Evolutionary conservation across 2,888 invertebrate species (phyloP).

Genomic region (Malthinus seriepunctatus): DNA sequence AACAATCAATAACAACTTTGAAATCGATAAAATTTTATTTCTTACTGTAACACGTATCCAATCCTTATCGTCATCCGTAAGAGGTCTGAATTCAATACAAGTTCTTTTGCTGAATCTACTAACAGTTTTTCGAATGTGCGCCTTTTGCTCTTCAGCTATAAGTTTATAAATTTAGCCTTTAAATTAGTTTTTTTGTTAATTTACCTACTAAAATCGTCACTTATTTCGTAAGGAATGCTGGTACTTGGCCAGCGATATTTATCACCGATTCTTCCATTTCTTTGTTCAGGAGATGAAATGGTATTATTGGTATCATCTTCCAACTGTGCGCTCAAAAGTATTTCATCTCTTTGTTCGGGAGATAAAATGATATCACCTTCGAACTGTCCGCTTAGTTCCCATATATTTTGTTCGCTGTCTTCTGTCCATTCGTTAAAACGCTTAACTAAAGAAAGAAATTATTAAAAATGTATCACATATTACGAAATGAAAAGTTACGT

Average conservation of each 20-base stretch:
- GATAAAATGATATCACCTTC: conserved; percentile 11
- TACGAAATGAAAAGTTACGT: conserved; percentile 2
- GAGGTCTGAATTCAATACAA: background rate
- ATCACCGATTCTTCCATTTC: background rate
- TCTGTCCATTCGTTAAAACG: conserved; percentile 9
- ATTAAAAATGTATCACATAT: background rate
- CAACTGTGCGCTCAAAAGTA: background rate
- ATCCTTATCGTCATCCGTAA: background rate
- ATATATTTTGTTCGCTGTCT: conserved; percentile 7
- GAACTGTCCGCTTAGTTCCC: conserved; percentile 17
- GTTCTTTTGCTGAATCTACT: background rate
- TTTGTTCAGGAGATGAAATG: background rate
- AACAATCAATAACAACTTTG: background rate
- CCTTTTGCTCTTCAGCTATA: background rate
- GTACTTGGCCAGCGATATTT: background rate
- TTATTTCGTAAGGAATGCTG: background rate
- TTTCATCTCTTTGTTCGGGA: background rate
- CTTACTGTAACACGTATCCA: background rate
- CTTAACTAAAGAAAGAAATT: background rate
- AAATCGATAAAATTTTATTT: background rate
- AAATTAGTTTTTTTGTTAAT: background rate
- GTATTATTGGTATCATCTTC: too few relatives aligned
- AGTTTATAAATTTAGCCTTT: background rate
- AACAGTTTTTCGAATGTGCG: background rate
- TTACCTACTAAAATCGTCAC: background rate